Base-by-base conservation (phyloP, 2,888 invertebrate species). In the Laspeyria flexula region DNA sequence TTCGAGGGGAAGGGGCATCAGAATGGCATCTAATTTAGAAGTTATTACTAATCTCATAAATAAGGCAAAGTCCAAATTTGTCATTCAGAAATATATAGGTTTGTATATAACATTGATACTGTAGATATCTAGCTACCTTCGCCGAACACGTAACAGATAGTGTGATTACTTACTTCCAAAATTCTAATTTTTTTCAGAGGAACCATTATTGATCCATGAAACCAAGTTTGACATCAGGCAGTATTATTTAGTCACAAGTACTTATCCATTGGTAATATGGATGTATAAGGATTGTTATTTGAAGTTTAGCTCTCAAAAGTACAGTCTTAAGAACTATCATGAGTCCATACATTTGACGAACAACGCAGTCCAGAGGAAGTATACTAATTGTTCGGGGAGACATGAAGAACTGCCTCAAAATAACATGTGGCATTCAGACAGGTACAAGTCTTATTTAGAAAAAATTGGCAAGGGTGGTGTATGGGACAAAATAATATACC, bases 1-100 rank as follows among this genome's bases (percentile, higher is more conserved):
- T 62, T 96, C 96, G 23, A 93, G 97, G 71, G 98, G 98, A 0
- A 92, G 95, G 77, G 98, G 97, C 2, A 98, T 98, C 60, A 93
- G 95, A 60, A 94, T 98, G 81, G 96, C 96, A 65, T 95, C 96
- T 70, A 94, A 95, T 59, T 86, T 97, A 51, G 94, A 94, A 51
- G 95, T 95, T 37, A 96, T 98, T 60, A 85, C 95, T 52, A 94
- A 94, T 34, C 88, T 94, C 67, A 83, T 95, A 1, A 91, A 90
- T 21, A 93, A 89, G 44, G 92, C 94, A 44, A 93, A 91, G 40
- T 92, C 93, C 60, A 94, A 95, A 89, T 97, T 96, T 83, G 95
- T 98, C 21, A 95, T 97, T 6, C 98, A 98, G 83, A 98, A 98
- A 89, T 98, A 98, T 77, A 97, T 98, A 61, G 97, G 97, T 97